Percentiles rank a stretch among this genome's conserved stretches.
phyloP scores from a whole-genome alignment of 2,113 vertebrate species.

The Macquaria australasica region DNA sequence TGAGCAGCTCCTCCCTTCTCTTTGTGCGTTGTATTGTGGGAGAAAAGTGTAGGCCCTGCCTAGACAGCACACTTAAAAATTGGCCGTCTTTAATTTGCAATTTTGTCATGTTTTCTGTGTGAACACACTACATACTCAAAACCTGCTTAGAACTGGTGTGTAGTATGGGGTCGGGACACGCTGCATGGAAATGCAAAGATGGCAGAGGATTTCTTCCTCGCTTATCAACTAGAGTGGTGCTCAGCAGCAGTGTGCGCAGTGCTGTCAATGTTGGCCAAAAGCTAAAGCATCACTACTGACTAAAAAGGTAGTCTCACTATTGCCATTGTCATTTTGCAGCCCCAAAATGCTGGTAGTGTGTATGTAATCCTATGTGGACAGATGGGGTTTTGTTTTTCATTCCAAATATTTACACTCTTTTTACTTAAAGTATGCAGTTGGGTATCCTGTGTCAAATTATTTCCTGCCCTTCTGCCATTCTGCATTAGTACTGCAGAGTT shows the following conservation, averaged over 20 bases:
- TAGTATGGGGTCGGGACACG: too few relatives aligned
- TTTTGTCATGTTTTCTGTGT: background rate
- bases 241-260: too few relatives aligned
- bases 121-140: too few relatives aligned
- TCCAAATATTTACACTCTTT: background rate
- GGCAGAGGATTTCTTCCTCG: background rate
- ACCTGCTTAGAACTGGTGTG: too few relatives aligned
- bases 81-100: background rate
- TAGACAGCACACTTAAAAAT: background rate
- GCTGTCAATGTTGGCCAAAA: background rate
- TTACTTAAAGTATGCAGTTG: background rate
- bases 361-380: background rate
- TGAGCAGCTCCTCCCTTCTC: background rate
- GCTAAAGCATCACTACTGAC: too few relatives aligned
- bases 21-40: background rate
- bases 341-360: background rate
- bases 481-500: background rate
- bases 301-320: background rate
- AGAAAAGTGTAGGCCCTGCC: background rate
- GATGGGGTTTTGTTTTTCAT: background rate
- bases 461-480: background rate
- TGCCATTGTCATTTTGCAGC: background rate
- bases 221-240: background rate
- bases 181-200: background rate
- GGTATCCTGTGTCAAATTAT: background rate